Base-by-base conservation (phyloP, 1,140 invertebrate species). In the Drosophila teissieri region DNA sequence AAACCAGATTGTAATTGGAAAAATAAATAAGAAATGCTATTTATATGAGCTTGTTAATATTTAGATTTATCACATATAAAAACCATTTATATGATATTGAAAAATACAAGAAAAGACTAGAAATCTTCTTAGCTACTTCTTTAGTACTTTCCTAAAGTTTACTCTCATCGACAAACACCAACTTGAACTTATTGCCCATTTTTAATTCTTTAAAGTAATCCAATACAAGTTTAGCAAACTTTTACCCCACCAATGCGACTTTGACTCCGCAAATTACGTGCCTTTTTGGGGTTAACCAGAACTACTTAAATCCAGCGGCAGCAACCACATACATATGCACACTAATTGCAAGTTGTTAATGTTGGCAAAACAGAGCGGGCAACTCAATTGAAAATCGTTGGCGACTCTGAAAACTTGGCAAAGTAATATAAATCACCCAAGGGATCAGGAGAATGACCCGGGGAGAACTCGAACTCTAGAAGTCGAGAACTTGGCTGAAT, bases 391-490 rank as follows among this genome's bases (percentile, higher is more conserved):
- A 88, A 83, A 88, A 76, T 88, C 69, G 81, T 86, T 78, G 56
- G 74, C 73, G 70, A 89, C 55, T 77, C 61, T 51, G 63, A 67
- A 72, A 83, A 69, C 73, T 64, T 77, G 67, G 73, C 55, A 57
- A 86, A 83, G 83, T 86, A 88, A 88, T 88, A 83, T 88, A 89
- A 88, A 88, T 88, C 83, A 89, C 75, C 83, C 85, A 89, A 88
- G 86, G 84, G 83, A 88, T 88, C 75, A 70, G 62, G 53, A 55
- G 57, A 73, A 63, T 82, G 76, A 80, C 63, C 78, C 82, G 60
- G 80, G 73, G 65, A 67, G 34, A 74, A 19, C 17, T 14, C 22
- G 15, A 39, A 24, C 24, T 24, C 24, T 24, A 4, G 34, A 36
- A 49, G 58, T 40, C 48, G 24, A 58, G 42, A 58, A 36, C 73